Conservation (phyloP, 2,113 vertebrate species). For the Solenodon paradoxus region DNA sequence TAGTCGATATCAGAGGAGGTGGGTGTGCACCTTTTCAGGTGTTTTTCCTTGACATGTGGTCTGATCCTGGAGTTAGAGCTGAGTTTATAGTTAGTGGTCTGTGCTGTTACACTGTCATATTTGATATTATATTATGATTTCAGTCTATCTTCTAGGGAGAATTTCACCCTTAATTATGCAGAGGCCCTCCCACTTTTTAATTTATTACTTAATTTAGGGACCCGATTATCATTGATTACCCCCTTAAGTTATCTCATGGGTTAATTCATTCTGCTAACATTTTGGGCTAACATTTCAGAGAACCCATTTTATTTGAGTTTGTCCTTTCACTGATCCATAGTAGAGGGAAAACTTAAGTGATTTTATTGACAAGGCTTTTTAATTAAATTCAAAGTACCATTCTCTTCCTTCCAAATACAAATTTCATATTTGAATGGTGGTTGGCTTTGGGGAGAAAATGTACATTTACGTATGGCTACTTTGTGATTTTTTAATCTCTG, state of each 20-base stretch:
- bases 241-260: background rate
- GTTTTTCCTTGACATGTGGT: background rate
- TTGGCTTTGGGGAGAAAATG: background rate
- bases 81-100: background rate
- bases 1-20: background rate
- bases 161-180: conserved; percentile 32
- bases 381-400: background rate
- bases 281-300: background rate
- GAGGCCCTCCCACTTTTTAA: background rate
- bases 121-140: conserved; percentile 12
- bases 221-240: background rate
- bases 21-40: background rate
- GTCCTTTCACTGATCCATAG: background rate
- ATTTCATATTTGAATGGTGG: background rate
- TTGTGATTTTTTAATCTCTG: background rate
- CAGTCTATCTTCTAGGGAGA: background rate
- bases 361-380: conserved; percentile 18
- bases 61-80: background rate
- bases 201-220: conserved; percentile 26
- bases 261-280: background rate
- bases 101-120: conserved; percentile 7
- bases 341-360: background rate
- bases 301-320: background rate
- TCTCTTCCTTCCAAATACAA: background rate
- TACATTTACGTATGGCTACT: background rate